Base-by-base conservation (phyloP, 2,113 vertebrate species). In the Alligator mississippiensis region DNA sequence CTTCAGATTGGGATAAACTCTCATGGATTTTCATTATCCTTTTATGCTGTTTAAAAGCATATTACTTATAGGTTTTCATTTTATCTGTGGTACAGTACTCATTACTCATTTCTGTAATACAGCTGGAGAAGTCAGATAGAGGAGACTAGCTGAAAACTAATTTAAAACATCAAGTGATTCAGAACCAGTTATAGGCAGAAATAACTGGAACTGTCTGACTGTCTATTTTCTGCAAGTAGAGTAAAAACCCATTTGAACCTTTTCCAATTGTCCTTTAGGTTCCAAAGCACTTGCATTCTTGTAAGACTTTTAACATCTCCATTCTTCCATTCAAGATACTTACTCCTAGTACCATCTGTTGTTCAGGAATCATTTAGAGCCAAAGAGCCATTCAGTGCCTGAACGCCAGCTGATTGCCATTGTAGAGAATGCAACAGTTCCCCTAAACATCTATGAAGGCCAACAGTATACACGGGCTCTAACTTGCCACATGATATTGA, bases 41-140 rank as follows among this genome's bases (percentile, higher is more conserved):
- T 47, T 47, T 47, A 47, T 47, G 47, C 47, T 47, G 47, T 47
- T 47, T 47, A 47, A 47, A 47, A 47, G 47, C 47, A 47, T 47
- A 47, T 47, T 47, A 47, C 47, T 47, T 47, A 47, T 57, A 87
- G 77, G n/a, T 24, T 2, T 61, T 21, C 47, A 47, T 55, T 76
- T 64, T 64, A 3, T 9, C 0, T 72, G 27, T 12, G 0, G 0
- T 62, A 30, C 8, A 2, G 4, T 64, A 74, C 5, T 83, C 21
- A 11, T 87, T 28, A 79, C n/a, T n/a, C n/a, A 3, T 55, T 80
- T 84, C 14, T 60, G 24, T 72, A 89, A 60, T 28, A 54, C 5
- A 2, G 1, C 66, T 89, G 82, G 14, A 28, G 60, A 59, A 93
- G 24, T 24, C 9, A 34, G 4, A 25, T 90, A 72, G 82, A 77